Evolutionary conservation across 2,113 vertebrate genomes (phyloP), one percentile per base, ranked within the genome.

Genomic region (Brevimyrus niger): DNA sequence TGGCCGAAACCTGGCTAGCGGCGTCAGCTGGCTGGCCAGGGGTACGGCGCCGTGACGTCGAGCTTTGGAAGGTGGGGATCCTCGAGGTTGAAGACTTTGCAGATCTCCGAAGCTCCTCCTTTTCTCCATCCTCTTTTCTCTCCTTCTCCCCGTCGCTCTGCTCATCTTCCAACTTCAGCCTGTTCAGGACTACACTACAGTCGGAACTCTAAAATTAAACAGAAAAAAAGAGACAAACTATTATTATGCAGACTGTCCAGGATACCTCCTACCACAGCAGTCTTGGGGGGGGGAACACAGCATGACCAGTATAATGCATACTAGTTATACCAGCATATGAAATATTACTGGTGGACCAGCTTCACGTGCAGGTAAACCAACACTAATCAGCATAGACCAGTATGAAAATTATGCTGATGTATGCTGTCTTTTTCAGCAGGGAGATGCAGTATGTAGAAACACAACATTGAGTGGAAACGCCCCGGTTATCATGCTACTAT

Each of bases 61-160:
- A 88, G 89, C 91, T 93, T 3, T 94, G 94, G 89, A 95, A 95
- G 65, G 95, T 96, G 3, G 96, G 96, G 86, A 96, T 96, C 9
- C 95, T 92, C 38, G 96, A 95, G 10, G 91, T 38, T 0, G 47
- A 88, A 88, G 73, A 89, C 90, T 94, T 96, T 1, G 91, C 92
- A 69, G 92, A 61, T 92, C 92, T 95, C 1, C 93, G 93, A 44
- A 80, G 92, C 13, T 95, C 95, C 46, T 95, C 96, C 86, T 91
- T 94, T 7, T 93, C 94, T 27, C 94, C 94, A 0, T 91, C 90
- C 55, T 95, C 94, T 73, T 89, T 90, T 35, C 31, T 88, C 3
- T 42, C 86, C 50, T 91, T 92, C 27, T 94, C 90, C 0, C 53
- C 87, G 1, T 76, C 89, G 10, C 38, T 42, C 27, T 87, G 65